Base-by-base conservation (phyloP, 2,888 invertebrate genomes). In the Periphyllus acericola region DNA sequence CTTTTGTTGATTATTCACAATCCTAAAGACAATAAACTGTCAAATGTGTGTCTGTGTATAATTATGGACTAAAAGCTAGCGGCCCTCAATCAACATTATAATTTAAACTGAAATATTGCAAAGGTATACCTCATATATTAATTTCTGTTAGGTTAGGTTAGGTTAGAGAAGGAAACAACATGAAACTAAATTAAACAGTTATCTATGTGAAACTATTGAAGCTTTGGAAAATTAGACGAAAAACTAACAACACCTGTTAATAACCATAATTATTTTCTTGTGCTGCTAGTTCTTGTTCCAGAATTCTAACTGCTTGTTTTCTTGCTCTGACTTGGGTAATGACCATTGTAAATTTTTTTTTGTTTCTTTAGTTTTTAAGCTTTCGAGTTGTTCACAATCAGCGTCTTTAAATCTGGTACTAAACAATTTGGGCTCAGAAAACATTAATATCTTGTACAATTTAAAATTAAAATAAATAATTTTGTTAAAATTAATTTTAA, bases 361-460 rank as follows among this genome's bases (percentile, higher is more conserved):
- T 34, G 79, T 60, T 36, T 40, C 25, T 72, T 86, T 72, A 60
- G 21, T 86, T 72, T 86, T 86, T 14, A 72, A 5, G 36, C 86
- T 71, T n/a, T 40, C 80, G 29, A 86, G 19, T 11, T 40, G 46
- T 40, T 86, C 80, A 36, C 72, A 72, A 80, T 86, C 86, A 9
- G 86, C 86, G 72, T 86, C 80, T 29, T 55, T 72, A 86, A 40
- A 86, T 86, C 86, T 55, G 86, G 86, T 29, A 55, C 72, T 86
- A 79, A 14, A 86, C 86, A 72, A 86, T 86, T 80, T 86, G 79
- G 34, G 66, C 34, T 86, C 86, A 52, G 11, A 80, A 55, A 55
- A 34, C 21, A 72, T 79, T 80, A 32, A 86, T 86, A 40, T 86
- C 86, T 80, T 25, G 79, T 60, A 80, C 29, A 9, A 71, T 60